Evolutionary conservation across 2,888 invertebrate genomes (phyloP), one percentile per base, ranked within the genome.

Genomic region (Pristionchus japonicus): DNA sequence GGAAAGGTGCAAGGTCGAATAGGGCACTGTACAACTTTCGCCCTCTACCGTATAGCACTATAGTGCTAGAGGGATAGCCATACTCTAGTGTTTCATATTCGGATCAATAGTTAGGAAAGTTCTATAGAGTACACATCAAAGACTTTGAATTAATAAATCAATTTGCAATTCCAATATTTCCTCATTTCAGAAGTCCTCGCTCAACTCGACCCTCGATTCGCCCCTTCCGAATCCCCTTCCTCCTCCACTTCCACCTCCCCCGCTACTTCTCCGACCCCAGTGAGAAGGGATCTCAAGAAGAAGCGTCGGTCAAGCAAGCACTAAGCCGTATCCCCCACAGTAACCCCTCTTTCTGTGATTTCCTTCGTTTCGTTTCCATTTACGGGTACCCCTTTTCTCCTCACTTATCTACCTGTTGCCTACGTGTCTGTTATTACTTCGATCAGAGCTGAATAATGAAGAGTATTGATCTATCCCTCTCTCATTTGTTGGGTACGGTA

Each of bases 331-430:
- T n/a, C 47, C 57, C 57, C 57, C 47, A 34, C 34, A 77, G 37
- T 9, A 23, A n/a, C 23, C 15, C 77, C 9, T 15, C 20, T 74
- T 6, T n/a, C 43, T 77, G 43, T 47, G 77, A 77, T 77, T 77
- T 40, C 3, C 6, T 2, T n/a, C n/a, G 15, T 77, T 77, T 27
- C 77, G 43, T 27, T 77, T 3, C 77, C 20, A 15, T 27, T 67
- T 43, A 77, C 77, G 77, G 77, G 77, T 77, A n/a, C 70, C 77
- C 1, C 70, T 27, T 40, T n/a, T 43, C 43, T 9, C 27, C 43
- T 77, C 77, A 77, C 77, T 77, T 77, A 77, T 77, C 77, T 40
- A 77, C 43, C 67, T 47, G 43, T 43, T 77, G n/a, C 77, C 23
- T 77, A 77, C 77, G 77, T 77, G 77, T 77, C 77, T 70, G n/a